Base-by-base conservation (phyloP, 2,113 vertebrate genomes). In the Pleuronectes platessa region DNA sequence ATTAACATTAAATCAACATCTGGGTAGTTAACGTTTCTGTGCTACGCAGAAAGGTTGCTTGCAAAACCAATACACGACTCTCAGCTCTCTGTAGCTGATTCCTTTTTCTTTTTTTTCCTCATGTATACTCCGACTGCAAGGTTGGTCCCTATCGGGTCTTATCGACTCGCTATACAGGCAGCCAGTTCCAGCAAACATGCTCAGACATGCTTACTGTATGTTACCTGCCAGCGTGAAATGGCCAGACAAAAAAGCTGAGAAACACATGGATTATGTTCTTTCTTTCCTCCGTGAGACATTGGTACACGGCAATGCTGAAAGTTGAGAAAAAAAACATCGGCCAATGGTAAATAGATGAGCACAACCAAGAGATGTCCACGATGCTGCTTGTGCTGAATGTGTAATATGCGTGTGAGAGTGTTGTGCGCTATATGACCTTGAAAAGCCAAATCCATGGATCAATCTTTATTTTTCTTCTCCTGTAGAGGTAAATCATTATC, bases 1-100 rank as follows among this genome's bases (percentile, higher is more conserved):
- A 81, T 71, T 76, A 82, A 77, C 65, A 76, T 83, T 82, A 73
- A 80, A 84, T 81, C 78, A 81, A 80, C 79, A 18, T 71, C 65
- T 14, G 31, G 37, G 61, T 78, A 78, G 70, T 88, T 87, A 87
- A 81, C 68, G 49, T 81, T 62, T 78, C 74, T 65, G 35, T 60
- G 45, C 47, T 55, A 67, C 69, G 42, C 17, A 0, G 37, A 64
- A 79, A 31, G 61, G 73, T 83, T 79, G 67, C 54, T 58, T 49
- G 70, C 70, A 71, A 78, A 74, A 60, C 68, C 68, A 13, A 42
- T 26, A 56, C 53, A 55, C 58, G 79, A 70, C 45, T 61, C 68
- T 53, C 56, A 42, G 58, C 27, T 73, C 31, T 54, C 21, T 35
- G 66, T 40, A 37, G 64, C 26, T 55, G 61, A 68, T 17, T 49